Percentiles rank a stretch among this genome's conserved stretches.
Evolutionary conservation across 2,113 vertebrate genomes (phyloP).

Genomic region (Rostratula benghalensis): DNA sequence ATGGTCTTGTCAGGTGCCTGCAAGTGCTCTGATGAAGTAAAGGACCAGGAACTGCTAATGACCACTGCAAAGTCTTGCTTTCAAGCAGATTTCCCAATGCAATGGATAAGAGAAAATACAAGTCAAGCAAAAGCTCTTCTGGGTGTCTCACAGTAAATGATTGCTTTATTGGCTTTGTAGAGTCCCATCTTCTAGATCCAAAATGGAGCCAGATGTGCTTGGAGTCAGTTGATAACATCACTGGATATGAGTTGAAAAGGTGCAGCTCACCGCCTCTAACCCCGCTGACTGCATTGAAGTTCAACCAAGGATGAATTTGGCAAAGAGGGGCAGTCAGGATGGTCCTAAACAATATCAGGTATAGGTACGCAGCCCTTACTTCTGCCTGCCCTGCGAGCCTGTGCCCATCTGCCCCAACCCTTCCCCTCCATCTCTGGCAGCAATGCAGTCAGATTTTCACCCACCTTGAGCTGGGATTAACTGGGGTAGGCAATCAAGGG

Average conservation of each 20-base stretch:
- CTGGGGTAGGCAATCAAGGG: fast-evolving
- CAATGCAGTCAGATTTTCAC: not conserved
- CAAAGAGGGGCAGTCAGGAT: not conserved
- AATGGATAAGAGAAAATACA: not conserved
- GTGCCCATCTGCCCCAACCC: fast-evolving
- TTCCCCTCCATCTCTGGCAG: not conserved
- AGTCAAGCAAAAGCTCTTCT: not conserved
- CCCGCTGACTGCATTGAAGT: not conserved
- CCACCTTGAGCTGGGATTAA: fast-evolving
- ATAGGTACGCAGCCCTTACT: fast-evolving
- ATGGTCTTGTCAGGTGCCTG: not conserved
- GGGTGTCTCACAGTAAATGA: not conserved
- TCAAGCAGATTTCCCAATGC: not conserved
- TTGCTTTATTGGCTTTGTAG: not conserved
- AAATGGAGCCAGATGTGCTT: not conserved
- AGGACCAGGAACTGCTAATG: not conserved
- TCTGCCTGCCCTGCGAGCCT: not conserved
- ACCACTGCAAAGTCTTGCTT: not conserved
- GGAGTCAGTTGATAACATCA: not conserved
- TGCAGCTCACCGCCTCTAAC: not conserved
- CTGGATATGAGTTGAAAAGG: not conserved
- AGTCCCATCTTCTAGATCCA: not conserved
- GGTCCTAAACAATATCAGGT: fast-evolving
- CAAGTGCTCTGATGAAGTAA: not conserved
- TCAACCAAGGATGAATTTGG: not conserved